phyloP scores from a whole-genome alignment of 2,888 invertebrate genomes.

The Drepanosiphum platanoidis region DNA sequence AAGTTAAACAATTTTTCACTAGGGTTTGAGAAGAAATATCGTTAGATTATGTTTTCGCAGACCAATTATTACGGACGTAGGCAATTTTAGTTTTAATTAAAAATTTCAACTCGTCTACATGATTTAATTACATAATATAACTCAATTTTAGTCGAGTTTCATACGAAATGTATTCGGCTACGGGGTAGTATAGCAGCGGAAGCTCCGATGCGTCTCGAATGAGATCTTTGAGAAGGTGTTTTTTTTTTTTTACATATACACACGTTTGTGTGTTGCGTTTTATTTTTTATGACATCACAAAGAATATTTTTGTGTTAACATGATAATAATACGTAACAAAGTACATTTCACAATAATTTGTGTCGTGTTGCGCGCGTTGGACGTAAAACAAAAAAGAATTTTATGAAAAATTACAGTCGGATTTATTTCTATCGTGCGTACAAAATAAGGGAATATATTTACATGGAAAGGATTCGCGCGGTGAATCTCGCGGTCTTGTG shows the following conservation, averaged over 20 bases:
- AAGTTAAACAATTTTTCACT: too few relatives aligned
- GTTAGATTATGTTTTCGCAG: constrained; percentile 1
- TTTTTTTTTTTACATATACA: neutral
- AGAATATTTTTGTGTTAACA: neutral
- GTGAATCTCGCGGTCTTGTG: constrained; percentile 5
- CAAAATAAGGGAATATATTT: constrained; percentile 16
- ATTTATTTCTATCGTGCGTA: too few relatives aligned
- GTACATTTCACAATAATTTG: constrained; percentile 18
- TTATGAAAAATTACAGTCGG: neutral
- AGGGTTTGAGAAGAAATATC: neutral
- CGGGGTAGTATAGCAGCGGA: neutral
- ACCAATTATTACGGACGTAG: constrained; percentile 15
- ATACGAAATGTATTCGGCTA: neutral
- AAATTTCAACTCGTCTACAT: constrained; percentile 2
- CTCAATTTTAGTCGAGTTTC: constrained; percentile 16
- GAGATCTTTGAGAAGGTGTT: neutral
- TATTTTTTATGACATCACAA: neutral
- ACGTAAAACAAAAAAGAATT: neutral
- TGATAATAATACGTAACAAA: too few relatives aligned
- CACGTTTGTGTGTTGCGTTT: neutral
- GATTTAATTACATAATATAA: constrained; percentile 46
- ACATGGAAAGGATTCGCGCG: constrained; percentile 3
- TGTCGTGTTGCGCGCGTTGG: neutral
- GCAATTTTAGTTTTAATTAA: constrained; percentile 31
- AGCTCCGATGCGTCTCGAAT: neutral